Evolutionary conservation across 2,888 invertebrate species (phyloP).

Genomic region (Zygothrica quintamaculata): DNA sequence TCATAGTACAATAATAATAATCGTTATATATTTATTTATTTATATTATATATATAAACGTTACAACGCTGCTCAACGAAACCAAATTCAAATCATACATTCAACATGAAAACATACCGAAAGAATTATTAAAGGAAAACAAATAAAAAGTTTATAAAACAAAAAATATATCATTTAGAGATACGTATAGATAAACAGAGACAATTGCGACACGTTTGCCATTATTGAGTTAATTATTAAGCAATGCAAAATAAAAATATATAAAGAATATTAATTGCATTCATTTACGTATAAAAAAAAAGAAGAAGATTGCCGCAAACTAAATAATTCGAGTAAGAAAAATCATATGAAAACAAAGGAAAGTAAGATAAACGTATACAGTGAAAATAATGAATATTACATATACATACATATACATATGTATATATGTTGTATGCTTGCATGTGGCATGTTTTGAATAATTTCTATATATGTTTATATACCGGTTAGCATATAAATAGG

Average conservation of each 20-base stretch:
- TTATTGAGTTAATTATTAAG: too few species aligned
- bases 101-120: constrained; percentile 58
- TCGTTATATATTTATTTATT: constrained; percentile 52
- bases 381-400: constrained; percentile 7
- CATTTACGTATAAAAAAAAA: constrained; percentile 16
- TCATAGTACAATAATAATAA: constrained; percentile 66
- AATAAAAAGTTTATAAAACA: constrained; percentile 1
- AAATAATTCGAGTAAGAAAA: constrained; percentile 1
- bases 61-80: constrained; percentile 34
- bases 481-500: constrained; percentile 50
- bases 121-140: constrained; percentile 6
- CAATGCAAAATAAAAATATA: too few species aligned
- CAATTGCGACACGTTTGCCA: too few species aligned
- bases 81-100: constrained; percentile 40
- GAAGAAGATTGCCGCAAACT: not conserved
- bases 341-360: not conserved
- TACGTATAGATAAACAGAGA: too few species aligned
- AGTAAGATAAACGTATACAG: not conserved
- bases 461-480: constrained; percentile 51
- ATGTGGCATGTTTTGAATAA: constrained; percentile 54
- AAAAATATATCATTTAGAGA: not conserved
- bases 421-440: constrained; percentile 25
- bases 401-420: too few species aligned
- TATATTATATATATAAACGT: constrained; percentile 40
- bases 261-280: too few species aligned